Percentiles rank a stretch among this genome's conserved stretches.
Evolutionary conservation across 2,113 vertebrate species (phyloP).

Genomic region (Craseonycteris thonglongyai): DNA sequence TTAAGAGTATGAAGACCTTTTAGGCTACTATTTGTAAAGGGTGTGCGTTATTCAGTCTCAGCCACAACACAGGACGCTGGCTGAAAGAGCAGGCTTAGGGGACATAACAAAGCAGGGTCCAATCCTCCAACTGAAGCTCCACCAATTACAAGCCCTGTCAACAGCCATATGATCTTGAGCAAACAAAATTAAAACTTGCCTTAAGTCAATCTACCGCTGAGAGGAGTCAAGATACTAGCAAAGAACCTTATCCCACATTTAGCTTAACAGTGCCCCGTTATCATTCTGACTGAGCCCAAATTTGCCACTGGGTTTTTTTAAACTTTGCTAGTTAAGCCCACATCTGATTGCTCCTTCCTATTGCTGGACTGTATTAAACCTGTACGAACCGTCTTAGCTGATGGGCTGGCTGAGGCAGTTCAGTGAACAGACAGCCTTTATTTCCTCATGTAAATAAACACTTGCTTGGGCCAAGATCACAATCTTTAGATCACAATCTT

Average conservation of each 20-base stretch:
- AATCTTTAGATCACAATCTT: background rate
- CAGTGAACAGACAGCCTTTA: background rate
- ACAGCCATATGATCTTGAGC: background rate
- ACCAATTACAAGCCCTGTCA: background rate
- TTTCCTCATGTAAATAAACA: conserved; percentile 5
- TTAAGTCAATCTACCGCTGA: background rate
- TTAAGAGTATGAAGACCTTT: background rate
- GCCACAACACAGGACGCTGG: background rate
- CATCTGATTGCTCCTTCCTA: background rate
- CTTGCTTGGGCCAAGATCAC: background rate
- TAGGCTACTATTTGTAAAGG: background rate
- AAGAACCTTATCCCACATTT: background rate
- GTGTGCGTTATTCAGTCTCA: background rate
- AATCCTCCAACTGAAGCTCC: background rate
- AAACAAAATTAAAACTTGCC: background rate
- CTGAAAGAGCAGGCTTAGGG: background rate
- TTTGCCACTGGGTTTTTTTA: background rate
- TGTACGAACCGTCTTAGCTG: background rate
- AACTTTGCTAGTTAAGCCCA: background rate
- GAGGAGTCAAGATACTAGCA: background rate
- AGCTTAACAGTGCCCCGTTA: background rate
- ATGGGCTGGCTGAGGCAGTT: background rate
- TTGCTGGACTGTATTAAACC: background rate
- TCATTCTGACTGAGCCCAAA: background rate
- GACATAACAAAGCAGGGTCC: background rate